Evolutionary conservation across 2,113 vertebrate genomes (phyloP), one percentile per base, ranked within the genome.

Genomic region (Etheostoma cragini): DNA sequence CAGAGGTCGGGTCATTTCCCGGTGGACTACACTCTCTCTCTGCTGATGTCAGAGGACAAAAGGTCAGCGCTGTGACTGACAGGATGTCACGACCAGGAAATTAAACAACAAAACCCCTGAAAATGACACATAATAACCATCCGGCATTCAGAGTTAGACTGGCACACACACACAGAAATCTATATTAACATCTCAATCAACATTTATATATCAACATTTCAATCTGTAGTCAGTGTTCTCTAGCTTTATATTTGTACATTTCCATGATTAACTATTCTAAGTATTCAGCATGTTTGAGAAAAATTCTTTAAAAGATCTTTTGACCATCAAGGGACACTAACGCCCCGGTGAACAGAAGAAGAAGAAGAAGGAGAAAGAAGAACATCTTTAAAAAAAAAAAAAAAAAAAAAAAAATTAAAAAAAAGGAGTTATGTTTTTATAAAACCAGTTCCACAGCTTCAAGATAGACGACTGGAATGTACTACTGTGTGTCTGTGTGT

Each of bases 11-110:
- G 62, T 66, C 73, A 70, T 17, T 69, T 78, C 72, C 56, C 30
- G 22, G 67, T 13, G 42, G 57, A 82, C 61, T 49, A 7, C 33
- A 5, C 35, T 19, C 42, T 30, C 8, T 35, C 26, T 38, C 15
- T 46, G 52, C 57, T 35, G 8, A 61, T 79, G 73, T 70, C 38
- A 33, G 38, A 57, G 81, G 60, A 1, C 3, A 86, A 10, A 84
- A 84, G 78, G 61, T 80, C 83, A 49, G 5, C 0, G 35, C 53
- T 50, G 0, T 80, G 86, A 89, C 47, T 87, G 90, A 88, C 89
- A 79, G 75, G 60, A 80, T 45, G 77, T 81, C 72, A 81, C 3
- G 8, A 80, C 35, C 74, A 84, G 89, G 90, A 91, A 90, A 85
- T 78, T 62, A 38, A 62, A 68, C 62, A 26, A 74, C 76, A 88